A percentile compares a stretch with the other conserved stretches of the same genome.
Evolutionary conservation across 2,797 vertebrate genomes (phyloP).

Genomic region (Cynopterus sphinx): DNA sequence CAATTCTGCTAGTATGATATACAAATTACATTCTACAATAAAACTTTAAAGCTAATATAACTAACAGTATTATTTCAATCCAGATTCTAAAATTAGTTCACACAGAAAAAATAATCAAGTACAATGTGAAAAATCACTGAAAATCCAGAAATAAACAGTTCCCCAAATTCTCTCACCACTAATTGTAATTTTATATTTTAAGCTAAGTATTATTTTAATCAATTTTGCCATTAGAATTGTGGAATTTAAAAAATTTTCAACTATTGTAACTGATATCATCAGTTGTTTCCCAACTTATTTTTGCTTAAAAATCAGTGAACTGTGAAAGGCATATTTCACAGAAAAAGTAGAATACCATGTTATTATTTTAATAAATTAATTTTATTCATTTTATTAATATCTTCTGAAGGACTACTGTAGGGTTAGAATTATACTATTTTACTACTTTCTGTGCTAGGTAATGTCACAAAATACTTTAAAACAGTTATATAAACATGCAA

Average conservation of each 20-base stretch:
- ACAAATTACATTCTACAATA: background rate
- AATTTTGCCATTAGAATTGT: background rate
- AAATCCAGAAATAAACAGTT: conserved; percentile 19
- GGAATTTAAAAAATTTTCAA: background rate
- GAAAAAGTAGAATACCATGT: background rate
- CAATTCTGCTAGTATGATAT: background rate
- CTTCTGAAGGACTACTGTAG: background rate
- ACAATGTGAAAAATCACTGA: conserved; percentile 19
- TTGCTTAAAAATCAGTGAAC: background rate
- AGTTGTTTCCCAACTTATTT: background rate
- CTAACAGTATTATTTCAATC: background rate
- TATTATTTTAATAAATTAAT: conserved; percentile 34
- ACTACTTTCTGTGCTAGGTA: background rate
- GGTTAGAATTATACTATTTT: conserved; percentile 15
- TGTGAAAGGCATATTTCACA: background rate
- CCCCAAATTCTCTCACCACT: background rate
- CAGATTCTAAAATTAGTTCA: conserved; percentile 38
- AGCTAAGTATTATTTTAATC: background rate
- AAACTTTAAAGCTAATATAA: conserved; percentile 27
- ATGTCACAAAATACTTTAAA: background rate
- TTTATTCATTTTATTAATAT: background rate
- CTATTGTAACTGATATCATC: background rate
- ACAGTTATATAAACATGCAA: background rate
- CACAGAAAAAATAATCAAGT: background rate
- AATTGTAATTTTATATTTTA: background rate